Percentiles rank a stretch among this genome's conserved stretches.
These are phyloP conservation scores for Pherbina coryleti DNA, from an alignment of 2,888 invertebrate genomes.

Conservation along the genomic window DNA sequence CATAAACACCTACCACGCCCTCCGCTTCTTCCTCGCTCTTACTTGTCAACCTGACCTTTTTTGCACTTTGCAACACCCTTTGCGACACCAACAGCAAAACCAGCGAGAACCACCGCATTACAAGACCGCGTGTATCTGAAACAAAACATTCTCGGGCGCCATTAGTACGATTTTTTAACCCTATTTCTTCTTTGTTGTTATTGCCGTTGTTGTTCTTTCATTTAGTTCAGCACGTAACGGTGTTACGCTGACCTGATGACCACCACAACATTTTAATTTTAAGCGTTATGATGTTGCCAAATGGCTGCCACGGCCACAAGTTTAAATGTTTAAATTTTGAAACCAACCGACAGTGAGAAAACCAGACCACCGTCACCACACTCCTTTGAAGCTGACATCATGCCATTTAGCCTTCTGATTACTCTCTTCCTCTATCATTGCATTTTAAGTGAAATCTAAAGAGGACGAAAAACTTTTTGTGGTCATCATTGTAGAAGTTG, in stretches of 20 bases:
- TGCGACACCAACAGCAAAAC: neutral
- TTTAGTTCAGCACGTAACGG: neutral
- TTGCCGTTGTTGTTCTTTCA: neutral
- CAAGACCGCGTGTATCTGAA: neutral
- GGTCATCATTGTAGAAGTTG: neutral
- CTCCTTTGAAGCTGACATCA: neutral
- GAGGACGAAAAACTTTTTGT: neutral
- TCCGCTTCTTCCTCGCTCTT: neutral
- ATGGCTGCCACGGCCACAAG: slow-evolving; percentile 46
- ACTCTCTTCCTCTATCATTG: neutral
- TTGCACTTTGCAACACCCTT: slow-evolving; percentile 5
- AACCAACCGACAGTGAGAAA: neutral
- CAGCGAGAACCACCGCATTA: neutral
- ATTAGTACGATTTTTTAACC: neutral
- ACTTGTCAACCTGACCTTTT: neutral
- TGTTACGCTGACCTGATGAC: slow-evolving; percentile 26
- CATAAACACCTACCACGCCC: neutral
- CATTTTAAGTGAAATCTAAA: slow-evolving; percentile 14
- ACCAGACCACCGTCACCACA: neutral
- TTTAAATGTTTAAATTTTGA: slow-evolving; percentile 35
- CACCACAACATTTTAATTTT: slow-evolving; percentile 40
- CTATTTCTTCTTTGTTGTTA: neutral
- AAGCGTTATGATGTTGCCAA: slow-evolving; percentile 44
- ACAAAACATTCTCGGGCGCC: neutral
- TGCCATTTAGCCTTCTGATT: neutral